Percentiles rank a stretch among this genome's conserved stretches.
Evolutionary conservation across 64 coral and sea anemone species (phyloP).

Genomic region (Pocillopora verrucosa): DNA sequence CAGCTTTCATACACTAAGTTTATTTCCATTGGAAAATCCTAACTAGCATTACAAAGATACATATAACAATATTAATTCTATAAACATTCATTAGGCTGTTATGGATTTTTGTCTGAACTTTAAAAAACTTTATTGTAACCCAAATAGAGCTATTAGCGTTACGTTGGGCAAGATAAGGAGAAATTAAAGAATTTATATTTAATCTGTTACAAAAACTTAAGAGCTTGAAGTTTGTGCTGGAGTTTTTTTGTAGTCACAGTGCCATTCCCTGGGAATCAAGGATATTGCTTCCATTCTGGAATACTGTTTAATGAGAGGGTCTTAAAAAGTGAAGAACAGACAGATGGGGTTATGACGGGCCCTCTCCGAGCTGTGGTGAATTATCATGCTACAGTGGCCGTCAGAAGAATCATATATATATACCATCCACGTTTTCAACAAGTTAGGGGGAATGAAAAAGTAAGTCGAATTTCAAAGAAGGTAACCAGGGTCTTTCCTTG

Average conservation of each 20-base stretch:
- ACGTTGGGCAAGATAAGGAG: too few relatives aligned
- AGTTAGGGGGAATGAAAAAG: background rate
- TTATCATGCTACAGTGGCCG: background rate
- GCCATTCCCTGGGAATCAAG: background rate
- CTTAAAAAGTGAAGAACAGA: background rate
- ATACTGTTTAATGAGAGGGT: conserved; percentile 3
- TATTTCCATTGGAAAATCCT: conserved; percentile 11
- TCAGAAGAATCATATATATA: background rate
- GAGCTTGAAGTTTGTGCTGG: background rate
- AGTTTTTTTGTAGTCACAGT: background rate
- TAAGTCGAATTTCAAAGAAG: too few relatives aligned
- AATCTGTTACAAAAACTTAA: background rate
- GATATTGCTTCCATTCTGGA: conserved; percentile 15
- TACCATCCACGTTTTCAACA: background rate
- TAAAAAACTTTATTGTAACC: too few relatives aligned
- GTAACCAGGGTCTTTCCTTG: too few relatives aligned
- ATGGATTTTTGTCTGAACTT: too few relatives aligned
- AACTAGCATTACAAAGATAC: background rate
- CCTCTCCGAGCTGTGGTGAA: background rate
- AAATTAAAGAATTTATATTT: too few relatives aligned
- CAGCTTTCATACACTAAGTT: background rate
- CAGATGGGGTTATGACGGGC: background rate
- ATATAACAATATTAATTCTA: background rate
- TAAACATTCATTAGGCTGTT: too few relatives aligned
- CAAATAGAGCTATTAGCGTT: too few relatives aligned